These are phyloP conservation scores for Neodiprion pinetum DNA, from an alignment of 1,140 invertebrate species.

Conservation along the genomic window DNA sequence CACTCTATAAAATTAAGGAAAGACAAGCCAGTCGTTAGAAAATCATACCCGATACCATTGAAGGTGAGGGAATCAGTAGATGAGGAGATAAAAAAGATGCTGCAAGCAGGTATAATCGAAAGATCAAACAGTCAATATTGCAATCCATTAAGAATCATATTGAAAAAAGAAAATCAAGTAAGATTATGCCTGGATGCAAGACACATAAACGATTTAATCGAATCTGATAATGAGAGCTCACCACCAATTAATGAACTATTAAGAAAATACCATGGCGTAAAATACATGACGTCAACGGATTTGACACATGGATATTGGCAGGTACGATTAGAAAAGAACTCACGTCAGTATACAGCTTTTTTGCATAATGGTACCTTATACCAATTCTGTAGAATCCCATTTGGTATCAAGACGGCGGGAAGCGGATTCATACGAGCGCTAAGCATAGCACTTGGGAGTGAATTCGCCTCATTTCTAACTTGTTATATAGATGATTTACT, in stretches of 20 bases:
- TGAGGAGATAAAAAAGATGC: constrained; percentile 21
- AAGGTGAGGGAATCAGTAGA: constrained; percentile 16
- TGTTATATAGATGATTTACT: background rate
- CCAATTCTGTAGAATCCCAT: constrained; percentile 27
- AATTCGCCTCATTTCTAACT: background rate
- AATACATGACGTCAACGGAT: constrained; percentile 31
- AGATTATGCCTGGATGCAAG: constrained; percentile 31
- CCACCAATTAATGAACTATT: constrained; percentile 2
- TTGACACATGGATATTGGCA: constrained; percentile 35
- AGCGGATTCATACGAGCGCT: background rate
- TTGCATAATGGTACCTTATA: background rate
- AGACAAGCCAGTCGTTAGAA: constrained; percentile 20
- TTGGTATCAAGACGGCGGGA: background rate
- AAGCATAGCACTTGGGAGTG: constrained; percentile 14
- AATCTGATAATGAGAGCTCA: constrained; percentile 19
- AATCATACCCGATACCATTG: constrained; percentile 29
- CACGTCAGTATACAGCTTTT: constrained; percentile 32
- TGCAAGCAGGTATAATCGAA: constrained; percentile 31
- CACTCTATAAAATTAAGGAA: background rate
- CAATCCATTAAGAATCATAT: constrained; percentile 37
- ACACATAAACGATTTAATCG: constrained; percentile 25
- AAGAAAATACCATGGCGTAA: background rate
- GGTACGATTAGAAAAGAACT: constrained; percentile 16
- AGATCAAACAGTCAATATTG: constrained; percentile 36
- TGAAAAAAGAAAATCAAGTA: constrained; percentile 12